These are phyloP conservation scores for Phodopus roborovskii DNA, from an alignment of 2,113 vertebrate species.

Conservation along the genomic window DNA sequence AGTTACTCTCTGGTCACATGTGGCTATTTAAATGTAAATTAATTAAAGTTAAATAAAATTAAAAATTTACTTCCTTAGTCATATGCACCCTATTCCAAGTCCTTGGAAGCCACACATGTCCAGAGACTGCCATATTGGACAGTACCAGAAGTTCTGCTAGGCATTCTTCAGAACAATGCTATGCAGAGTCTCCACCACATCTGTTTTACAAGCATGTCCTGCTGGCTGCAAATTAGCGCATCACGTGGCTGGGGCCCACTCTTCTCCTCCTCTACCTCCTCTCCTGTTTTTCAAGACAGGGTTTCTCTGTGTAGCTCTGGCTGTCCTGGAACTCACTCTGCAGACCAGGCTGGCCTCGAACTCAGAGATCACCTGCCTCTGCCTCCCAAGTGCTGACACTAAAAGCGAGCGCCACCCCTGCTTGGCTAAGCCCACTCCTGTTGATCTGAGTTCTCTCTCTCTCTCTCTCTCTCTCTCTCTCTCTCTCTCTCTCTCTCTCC, in stretches of 20 bases:
- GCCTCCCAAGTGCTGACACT: neutral
- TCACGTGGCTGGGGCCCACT: fast-evolving
- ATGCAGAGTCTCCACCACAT: neutral
- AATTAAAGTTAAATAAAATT: conserved; percentile 54
- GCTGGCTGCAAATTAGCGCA: neutral
- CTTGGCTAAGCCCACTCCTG: neutral
- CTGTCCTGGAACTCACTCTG: neutral
- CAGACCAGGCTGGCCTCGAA: neutral
- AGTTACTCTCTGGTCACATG: conserved; percentile 23
- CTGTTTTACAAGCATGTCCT: neutral
- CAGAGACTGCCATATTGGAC: neutral
- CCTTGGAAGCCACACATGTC: neutral
- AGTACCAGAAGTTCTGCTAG: neutral
- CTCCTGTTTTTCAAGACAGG: neutral
- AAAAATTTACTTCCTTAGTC: conserved; percentile 5
- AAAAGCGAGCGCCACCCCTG: neutral
- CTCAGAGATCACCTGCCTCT: neutral
- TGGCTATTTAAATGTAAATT: conserved; percentile 68
- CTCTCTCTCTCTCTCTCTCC: neutral
- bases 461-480: neutral
- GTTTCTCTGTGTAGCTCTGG: neutral
- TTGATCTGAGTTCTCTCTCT: neutral
- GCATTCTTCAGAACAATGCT: neutral
- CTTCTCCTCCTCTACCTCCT: neutral
- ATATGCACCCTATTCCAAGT: neutral